phyloP scores from a whole-genome alignment of 2,888 invertebrate species.

The Tholera decimalis region DNA sequence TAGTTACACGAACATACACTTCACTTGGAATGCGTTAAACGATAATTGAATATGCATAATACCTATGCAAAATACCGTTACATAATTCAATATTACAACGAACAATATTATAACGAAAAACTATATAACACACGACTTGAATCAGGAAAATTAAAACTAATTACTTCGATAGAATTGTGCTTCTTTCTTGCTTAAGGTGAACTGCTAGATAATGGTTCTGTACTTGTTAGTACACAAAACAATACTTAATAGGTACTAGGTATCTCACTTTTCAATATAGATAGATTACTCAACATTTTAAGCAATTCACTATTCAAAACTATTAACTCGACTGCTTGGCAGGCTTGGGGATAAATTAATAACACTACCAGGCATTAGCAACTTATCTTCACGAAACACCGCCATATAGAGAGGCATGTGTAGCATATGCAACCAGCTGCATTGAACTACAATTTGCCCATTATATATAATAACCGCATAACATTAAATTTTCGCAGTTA shows the following conservation, averaged over 20 bases:
- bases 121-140: neutral
- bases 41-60: constrained; percentile 25
- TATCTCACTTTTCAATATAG: neutral
- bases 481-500: constrained; percentile 4
- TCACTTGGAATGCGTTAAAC: constrained; percentile 8
- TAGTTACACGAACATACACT: constrained; percentile 27
- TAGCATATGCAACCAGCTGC: neutral
- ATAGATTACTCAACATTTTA: neutral
- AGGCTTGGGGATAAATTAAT: neutral
- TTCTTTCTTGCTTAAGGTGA: too few species aligned
- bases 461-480: constrained; percentile 47
- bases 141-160: neutral
- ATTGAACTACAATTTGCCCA: neutral
- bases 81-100: constrained; percentile 24
- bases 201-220: too few species aligned
- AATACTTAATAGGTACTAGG: too few species aligned
- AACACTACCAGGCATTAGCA: neutral
- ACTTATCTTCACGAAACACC: constrained; percentile 2
- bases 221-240: too few species aligned
- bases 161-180: neutral
- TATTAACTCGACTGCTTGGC: neutral
- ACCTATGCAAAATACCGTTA: constrained; percentile 41
- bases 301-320: neutral
- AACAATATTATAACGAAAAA: constrained; percentile 4
- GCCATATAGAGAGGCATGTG: neutral